These are phyloP conservation scores for Platygyra sinensis DNA, from an alignment of 64 coral and sea anemone species.

Conservation along the genomic window DNA sequence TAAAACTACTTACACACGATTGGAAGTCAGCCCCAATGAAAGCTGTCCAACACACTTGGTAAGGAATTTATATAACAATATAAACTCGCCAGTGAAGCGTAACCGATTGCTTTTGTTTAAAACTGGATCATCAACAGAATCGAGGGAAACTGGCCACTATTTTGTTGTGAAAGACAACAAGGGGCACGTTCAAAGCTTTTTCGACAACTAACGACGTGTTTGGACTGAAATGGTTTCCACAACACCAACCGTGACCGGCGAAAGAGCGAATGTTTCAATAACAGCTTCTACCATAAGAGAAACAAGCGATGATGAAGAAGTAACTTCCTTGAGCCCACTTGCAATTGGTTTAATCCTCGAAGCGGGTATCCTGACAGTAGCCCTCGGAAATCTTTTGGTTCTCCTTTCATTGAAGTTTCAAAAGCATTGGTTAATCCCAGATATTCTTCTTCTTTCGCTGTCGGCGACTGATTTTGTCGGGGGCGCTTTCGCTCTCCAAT, in stretches of 20 bases:
- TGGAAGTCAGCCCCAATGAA: neutral
- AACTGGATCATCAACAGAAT: neutral
- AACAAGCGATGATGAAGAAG: neutral
- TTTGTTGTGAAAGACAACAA: neutral
- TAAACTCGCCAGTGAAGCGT: neutral
- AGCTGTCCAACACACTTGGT: neutral
- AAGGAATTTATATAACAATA: neutral
- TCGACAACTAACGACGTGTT: neutral
- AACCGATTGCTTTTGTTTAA: neutral
- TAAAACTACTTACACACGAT: neutral
- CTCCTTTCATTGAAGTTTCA: conserved; percentile 68
- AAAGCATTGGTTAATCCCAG: conserved; percentile 75
- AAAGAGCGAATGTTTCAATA: neutral
- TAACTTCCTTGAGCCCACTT: conserved; percentile 26
- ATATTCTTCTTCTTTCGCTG: conserved; percentile 80
- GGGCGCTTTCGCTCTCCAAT: conserved; percentile 77
- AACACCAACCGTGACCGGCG: neutral
- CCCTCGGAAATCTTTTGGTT: conserved; percentile 77
- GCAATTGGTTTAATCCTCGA: conserved; percentile 71
- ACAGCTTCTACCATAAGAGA: neutral
- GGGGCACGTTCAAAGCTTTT: neutral
- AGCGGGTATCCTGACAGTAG: conserved; percentile 39
- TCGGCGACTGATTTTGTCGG: conserved; percentile 85
- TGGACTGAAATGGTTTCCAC: conserved; percentile 1
- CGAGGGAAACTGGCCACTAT: neutral